Evolutionary conservation across 2,888 invertebrate species (phyloP).

Genomic region (Laspeyria flexula): DNA sequence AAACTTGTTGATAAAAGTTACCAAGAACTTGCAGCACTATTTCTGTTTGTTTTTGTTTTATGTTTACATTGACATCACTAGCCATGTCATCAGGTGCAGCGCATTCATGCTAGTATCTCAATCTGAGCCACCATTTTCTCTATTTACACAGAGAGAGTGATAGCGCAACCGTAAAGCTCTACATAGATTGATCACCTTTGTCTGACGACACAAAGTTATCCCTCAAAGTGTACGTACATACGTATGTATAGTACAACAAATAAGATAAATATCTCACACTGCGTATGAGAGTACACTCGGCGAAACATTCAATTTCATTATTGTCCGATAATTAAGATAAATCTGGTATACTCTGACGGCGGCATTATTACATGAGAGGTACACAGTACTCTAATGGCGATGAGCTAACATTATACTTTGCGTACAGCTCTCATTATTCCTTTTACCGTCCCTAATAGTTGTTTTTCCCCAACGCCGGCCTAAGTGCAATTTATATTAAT

Average conservation of each 20-base stretch:
- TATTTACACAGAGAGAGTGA: slow-evolving; percentile 7
- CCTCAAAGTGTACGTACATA: neutral
- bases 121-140: slow-evolving; percentile 5
- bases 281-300: no score
- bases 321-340: slow-evolving; percentile 9
- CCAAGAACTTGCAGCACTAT: no score
- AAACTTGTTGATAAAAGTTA: no score
- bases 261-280: no score
- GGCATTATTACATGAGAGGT: slow-evolving; percentile 13
- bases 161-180: slow-evolving; percentile 2
- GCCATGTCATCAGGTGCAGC: slow-evolving; percentile 2
- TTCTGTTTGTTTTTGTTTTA: no score
- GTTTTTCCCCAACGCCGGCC: slow-evolving; percentile 67
- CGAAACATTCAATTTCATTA: no score
- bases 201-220: neutral
- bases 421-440: slow-evolving; percentile 41
- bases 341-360: slow-evolving; percentile 25
- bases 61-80: neutral
- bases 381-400: slow-evolving; percentile 33
- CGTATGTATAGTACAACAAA: no score
- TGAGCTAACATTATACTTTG: slow-evolving; percentile 40
- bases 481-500: slow-evolving; percentile 83
- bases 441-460: slow-evolving; percentile 58
- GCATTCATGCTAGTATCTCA: slow-evolving; percentile 2
- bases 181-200: slow-evolving; percentile 9